A percentile compares a stretch with the other conserved stretches of the same genome.
phyloP scores from a whole-genome alignment of 2,888 invertebrate species.

The Coremacera marginata region DNA sequence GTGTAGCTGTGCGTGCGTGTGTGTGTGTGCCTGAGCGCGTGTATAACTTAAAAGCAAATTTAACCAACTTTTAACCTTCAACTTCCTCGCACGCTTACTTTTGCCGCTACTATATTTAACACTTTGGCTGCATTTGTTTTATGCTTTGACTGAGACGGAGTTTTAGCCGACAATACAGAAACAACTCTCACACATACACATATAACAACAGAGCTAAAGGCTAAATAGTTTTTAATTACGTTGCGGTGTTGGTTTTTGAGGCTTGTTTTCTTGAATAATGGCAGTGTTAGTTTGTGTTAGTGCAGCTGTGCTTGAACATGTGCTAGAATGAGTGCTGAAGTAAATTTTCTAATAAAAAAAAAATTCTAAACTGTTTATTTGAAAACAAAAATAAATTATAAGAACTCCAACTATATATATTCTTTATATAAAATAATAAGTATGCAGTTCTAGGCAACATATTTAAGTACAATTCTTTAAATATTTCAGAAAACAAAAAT shows the following conservation, averaged over 20 bases:
- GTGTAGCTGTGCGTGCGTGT: neutral
- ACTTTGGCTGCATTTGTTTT: neutral
- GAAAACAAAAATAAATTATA: too few species aligned
- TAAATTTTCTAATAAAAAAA: too few species aligned
- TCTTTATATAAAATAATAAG: too few species aligned
- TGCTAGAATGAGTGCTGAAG: too few species aligned
- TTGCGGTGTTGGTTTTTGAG: slow-evolving; percentile 20
- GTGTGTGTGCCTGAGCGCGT: neutral
- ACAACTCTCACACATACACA: neutral
- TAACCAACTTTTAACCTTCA: slow-evolving; percentile 4
- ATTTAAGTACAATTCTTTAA: too few species aligned
- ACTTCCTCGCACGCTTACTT: too few species aligned
- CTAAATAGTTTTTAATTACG: slow-evolving; percentile 27
- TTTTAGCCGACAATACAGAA: neutral
- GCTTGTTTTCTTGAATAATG: slow-evolving; percentile 5
- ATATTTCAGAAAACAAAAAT: too few species aligned
- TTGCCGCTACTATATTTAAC: too few species aligned
- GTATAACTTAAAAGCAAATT: slow-evolving; percentile 13
- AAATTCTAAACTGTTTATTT: too few species aligned
- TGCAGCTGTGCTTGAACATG: neutral
- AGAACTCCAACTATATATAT: too few species aligned
- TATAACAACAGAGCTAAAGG: neutral
- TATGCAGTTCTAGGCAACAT: too few species aligned
- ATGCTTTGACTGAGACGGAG: neutral
- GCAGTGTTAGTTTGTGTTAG: neutral